Evolutionary conservation across 2,113 vertebrate genomes (phyloP).

Genomic region (Butorides virescens): DNA sequence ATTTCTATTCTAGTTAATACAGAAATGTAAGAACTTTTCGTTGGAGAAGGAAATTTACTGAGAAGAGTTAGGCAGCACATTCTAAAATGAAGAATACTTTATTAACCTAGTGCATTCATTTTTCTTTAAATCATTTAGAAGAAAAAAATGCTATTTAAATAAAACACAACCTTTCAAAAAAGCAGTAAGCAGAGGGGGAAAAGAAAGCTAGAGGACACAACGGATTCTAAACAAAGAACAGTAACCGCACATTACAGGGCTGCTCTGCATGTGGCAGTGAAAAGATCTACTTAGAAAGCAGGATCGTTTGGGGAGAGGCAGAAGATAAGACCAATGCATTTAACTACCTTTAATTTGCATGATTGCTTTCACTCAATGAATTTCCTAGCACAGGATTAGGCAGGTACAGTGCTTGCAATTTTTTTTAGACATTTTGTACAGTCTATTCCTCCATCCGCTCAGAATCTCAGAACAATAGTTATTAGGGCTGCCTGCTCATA

Average conservation of each 20-base stretch:
- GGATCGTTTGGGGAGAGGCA: not conserved
- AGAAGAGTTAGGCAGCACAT: not conserved
- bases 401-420: not conserved
- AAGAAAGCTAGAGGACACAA: not conserved
- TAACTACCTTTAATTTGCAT: not conserved
- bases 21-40: not conserved
- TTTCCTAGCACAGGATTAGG: not conserved
- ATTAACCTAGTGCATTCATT: not conserved
- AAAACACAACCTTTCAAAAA: not conserved
- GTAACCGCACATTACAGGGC: not conserved
- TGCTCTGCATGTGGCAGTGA: not conserved
- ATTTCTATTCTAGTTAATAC: constrained; percentile 33
- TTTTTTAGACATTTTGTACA: not conserved
- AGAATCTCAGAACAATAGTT: not conserved
- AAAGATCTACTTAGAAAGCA: not conserved
- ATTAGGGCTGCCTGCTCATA: not conserved
- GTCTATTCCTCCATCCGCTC: not conserved
- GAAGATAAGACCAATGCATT: not conserved
- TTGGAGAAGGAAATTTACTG: not conserved
- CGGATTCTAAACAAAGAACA: not conserved
- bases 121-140: not conserved
- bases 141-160: not conserved
- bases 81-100: constrained; percentile 17
- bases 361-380: not conserved
- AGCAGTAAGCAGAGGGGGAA: not conserved